Percentiles rank a stretch among this genome's conserved stretches.
Conservation (phyloP, 2,888 invertebrate species). For the Eledona agricola region DNA sequence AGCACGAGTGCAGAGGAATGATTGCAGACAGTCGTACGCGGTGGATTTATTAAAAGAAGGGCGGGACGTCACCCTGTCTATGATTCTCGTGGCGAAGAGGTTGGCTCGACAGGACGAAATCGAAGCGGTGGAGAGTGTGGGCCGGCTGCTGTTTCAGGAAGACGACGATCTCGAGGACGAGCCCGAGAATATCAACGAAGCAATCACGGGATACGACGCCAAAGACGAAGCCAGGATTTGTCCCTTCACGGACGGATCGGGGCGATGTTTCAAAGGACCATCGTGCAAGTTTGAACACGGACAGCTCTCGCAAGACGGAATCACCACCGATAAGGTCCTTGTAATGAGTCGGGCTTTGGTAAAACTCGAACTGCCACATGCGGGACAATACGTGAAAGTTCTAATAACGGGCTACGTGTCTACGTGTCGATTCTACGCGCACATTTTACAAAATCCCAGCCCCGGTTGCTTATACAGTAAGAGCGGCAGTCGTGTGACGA, state of each 20-base stretch:
- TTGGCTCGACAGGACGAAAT: conserved; percentile 40
- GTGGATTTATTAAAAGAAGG: conserved; percentile 43
- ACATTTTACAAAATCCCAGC: conserved; percentile 35
- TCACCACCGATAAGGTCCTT: conserved; percentile 48
- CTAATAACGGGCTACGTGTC: conserved; percentile 46
- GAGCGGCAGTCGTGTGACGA: too few species aligned
- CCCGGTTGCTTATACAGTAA: neutral
- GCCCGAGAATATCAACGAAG: conserved; percentile 51
- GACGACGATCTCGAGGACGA: conserved; percentile 9
- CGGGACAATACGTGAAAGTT: conserved; percentile 39
- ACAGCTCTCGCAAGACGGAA: conserved; percentile 48
- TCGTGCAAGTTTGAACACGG: conserved; percentile 52
- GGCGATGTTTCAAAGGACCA: conserved; percentile 51
- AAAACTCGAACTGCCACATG: conserved; percentile 38
- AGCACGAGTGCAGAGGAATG: neutral
- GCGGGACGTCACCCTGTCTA: conserved; percentile 42
- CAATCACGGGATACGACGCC: conserved; percentile 52
- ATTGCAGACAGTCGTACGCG: conserved; percentile 43
- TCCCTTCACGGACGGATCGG: conserved; percentile 46
- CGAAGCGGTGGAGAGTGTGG: neutral
- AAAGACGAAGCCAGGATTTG: conserved; percentile 53
- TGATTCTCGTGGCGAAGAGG: conserved; percentile 43
- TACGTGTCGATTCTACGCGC: conserved; percentile 44
- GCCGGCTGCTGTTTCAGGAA: too few species aligned
- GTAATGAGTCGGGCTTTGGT: conserved; percentile 41